A percentile compares a stretch with the other conserved stretches of the same genome.
Conservation (phyloP, 2,888 invertebrate species). For the Hyles lineata region DNA sequence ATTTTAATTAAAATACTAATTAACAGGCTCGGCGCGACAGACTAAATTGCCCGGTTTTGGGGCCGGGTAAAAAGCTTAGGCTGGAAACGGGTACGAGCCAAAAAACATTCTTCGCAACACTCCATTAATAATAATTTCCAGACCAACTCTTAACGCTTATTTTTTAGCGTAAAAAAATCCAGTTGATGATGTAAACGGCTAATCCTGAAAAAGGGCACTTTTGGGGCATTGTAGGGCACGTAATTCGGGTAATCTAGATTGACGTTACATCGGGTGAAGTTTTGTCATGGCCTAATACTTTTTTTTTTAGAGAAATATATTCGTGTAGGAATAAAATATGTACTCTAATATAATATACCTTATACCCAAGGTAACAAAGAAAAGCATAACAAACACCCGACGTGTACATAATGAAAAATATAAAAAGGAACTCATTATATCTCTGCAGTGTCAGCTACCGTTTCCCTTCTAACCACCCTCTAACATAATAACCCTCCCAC, state of each 20-base stretch:
- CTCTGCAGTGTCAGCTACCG: constrained; percentile 66
- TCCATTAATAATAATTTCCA: constrained; percentile 72
- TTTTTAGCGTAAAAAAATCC: constrained; percentile 55
- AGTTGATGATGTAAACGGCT: constrained; percentile 66
- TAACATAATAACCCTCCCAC: constrained; percentile 78
- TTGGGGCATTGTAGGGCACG: constrained; percentile 43
- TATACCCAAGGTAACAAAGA: constrained; percentile 2
- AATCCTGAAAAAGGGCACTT: constrained; percentile 50
- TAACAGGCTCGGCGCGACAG: constrained; percentile 67
- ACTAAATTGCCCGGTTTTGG: constrained; percentile 70
- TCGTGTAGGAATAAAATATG: background rate
- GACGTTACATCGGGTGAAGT: constrained; percentile 32
- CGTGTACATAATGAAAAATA: constrained; percentile 64
- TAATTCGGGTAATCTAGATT: constrained; percentile 44
- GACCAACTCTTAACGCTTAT: constrained; percentile 57
- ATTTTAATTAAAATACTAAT: constrained; percentile 80
- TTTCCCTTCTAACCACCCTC: constrained; percentile 62
- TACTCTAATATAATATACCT: background rate
- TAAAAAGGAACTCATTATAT: constrained; percentile 79
- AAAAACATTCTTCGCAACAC: constrained; percentile 69
- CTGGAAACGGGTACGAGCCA: constrained; percentile 46
- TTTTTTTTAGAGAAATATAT: background rate
- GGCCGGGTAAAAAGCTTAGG: constrained; percentile 67
- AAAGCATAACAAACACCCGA: constrained; percentile 5
- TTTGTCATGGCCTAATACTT: constrained; percentile 33